Percentiles rank a stretch among this genome's conserved stretches.
These are phyloP conservation scores for Equus quagga DNA, from an alignment of 2,113 vertebrate species.

Conservation along the genomic window DNA sequence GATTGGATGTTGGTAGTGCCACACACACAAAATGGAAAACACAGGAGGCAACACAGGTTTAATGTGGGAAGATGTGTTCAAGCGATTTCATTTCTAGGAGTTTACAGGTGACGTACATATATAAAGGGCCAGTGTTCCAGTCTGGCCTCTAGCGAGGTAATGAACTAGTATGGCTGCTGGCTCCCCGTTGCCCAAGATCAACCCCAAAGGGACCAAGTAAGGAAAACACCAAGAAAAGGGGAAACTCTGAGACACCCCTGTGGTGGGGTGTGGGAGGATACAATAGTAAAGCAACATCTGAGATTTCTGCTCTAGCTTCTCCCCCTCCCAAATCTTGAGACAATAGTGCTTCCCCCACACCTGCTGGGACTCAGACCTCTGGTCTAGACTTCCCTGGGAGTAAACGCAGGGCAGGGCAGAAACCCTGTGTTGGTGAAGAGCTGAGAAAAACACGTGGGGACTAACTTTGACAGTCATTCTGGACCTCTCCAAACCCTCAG, in stretches of 20 bases:
- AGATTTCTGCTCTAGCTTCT: slow-evolving; percentile 30
- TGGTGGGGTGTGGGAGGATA: not conserved
- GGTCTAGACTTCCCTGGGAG: not conserved
- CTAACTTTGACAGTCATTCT: not conserved
- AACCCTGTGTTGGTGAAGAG: not conserved
- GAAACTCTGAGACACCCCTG: not conserved
- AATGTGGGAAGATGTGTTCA: not conserved
- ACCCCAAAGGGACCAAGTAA: not conserved
- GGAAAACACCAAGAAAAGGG: not conserved
- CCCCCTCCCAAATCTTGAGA: not conserved
- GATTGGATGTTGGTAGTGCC: not conserved
- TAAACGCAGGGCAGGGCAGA: not conserved
- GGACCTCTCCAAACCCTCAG: not conserved
- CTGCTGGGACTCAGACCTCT: not conserved
- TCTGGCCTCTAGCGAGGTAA: not conserved
- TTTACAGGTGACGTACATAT: not conserved
- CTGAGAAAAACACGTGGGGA: not conserved
- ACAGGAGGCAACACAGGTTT: not conserved
- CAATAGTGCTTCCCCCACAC: not conserved
- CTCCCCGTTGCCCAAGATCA: not conserved
- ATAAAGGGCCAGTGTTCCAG: not conserved
- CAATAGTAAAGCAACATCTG: not conserved
- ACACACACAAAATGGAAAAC: not conserved
- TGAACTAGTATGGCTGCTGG: not conserved
- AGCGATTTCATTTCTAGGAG: not conserved